Percentiles rank a stretch among this genome's conserved stretches.
phyloP scores from a whole-genome alignment of 2,113 vertebrate species.

The Echinops telfairi region DNA sequence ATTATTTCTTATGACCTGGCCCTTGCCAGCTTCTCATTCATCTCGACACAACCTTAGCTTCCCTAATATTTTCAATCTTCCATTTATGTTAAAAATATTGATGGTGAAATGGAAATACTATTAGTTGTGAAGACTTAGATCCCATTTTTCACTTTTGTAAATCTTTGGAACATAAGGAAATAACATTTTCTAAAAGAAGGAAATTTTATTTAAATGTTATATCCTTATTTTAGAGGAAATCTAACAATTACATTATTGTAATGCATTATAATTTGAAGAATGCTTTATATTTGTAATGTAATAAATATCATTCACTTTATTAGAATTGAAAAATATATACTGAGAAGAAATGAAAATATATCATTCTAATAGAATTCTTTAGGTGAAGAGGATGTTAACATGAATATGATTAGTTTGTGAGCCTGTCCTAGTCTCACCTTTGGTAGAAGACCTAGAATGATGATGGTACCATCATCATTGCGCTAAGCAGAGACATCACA shows the following conservation, averaged over 20 bases:
- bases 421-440: neutral
- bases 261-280: neutral
- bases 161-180: neutral
- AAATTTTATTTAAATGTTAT: too few relatives aligned
- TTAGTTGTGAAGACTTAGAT: neutral
- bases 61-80: neutral
- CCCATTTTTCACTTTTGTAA: slow-evolving; percentile 16
- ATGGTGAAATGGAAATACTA: slow-evolving; percentile 22
- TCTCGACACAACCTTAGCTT: neutral
- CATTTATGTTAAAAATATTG: neutral
- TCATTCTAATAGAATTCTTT: neutral
- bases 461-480: neutral
- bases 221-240: neutral
- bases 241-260: slow-evolving; percentile 2
- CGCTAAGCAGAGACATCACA: neutral
- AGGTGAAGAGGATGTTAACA: neutral
- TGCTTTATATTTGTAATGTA: neutral
- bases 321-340: slow-evolving; percentile 23
- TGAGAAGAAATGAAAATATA: neutral
- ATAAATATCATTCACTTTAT: slow-evolving; percentile 10
- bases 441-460: neutral
- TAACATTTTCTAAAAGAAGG: too few relatives aligned
- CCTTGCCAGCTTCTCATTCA: neutral
- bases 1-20: too few relatives aligned
- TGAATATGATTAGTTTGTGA: neutral